These are phyloP conservation scores for Junonia oenone DNA, from an alignment of 2,888 invertebrate genomes.

Conservation along the genomic window DNA sequence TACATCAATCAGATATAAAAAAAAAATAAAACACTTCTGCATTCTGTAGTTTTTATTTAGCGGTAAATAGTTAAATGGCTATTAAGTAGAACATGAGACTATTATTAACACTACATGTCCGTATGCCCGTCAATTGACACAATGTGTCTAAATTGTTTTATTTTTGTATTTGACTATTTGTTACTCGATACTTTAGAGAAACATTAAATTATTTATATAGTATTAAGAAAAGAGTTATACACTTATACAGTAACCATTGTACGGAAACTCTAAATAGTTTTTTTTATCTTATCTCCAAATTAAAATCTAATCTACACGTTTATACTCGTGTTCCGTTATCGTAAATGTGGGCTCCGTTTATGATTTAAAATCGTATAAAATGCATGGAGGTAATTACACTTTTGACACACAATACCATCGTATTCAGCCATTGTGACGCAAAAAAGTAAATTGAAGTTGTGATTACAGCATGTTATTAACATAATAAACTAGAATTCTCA, in stretches of 20 bases:
- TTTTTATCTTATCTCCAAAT: slow-evolving; percentile 28
- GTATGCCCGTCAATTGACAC: too few species aligned
- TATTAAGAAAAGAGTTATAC: too few species aligned
- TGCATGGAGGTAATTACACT: slow-evolving; percentile 34
- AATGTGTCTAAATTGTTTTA: too few species aligned
- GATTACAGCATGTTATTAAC: slow-evolving; percentile 53
- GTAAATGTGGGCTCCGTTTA: slow-evolving; percentile 20
- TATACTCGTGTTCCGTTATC: slow-evolving; percentile 27
- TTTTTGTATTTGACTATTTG: too few species aligned
- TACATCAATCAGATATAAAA: too few species aligned
- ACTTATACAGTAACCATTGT: slow-evolving; percentile 2
- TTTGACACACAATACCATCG: slow-evolving; percentile 42
- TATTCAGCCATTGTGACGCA: slow-evolving; percentile 45
- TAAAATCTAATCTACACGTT: slow-evolving; percentile 26
- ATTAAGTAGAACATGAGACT: too few species aligned
- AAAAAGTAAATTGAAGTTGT: slow-evolving; percentile 62
- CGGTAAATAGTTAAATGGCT: too few species aligned
- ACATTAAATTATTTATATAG: too few species aligned
- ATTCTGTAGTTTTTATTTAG: too few species aligned
- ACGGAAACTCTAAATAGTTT: slow-evolving; percentile 4
- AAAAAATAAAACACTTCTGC: too few species aligned
- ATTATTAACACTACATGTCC: too few species aligned
- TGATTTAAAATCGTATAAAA: slow-evolving; percentile 29
- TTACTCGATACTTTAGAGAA: too few species aligned
- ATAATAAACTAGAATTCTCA: slow-evolving; percentile 66